Conservation (phyloP, 1,140 invertebrate species). For the Tetraneura akinire region DNA sequence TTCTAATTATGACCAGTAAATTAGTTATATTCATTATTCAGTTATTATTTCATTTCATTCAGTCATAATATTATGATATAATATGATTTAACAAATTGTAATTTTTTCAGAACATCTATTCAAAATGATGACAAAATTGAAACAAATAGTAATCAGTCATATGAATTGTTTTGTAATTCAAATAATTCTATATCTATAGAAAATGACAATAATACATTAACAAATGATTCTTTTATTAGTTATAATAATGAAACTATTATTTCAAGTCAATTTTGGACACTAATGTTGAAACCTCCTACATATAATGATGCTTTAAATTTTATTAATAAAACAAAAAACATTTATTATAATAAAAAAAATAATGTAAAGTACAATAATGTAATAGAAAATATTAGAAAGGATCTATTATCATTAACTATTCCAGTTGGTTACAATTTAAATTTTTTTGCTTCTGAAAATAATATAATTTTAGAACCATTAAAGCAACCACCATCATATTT, state of each 20-base stretch:
- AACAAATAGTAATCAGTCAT: constrained; percentile 11
- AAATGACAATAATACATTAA: background rate
- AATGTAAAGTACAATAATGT: constrained; percentile 14
- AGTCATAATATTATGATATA: background rate
- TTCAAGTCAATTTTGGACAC: constrained; percentile 10
- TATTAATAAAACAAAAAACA: constrained; percentile 20
- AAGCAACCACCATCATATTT: constrained; percentile 28
- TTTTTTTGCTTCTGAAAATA: constrained; percentile 38
- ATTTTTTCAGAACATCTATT: constrained; percentile 12
- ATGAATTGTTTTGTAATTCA: constrained; percentile 9
- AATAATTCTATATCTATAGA: background rate
- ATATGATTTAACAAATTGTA: background rate
- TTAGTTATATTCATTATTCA: too few species aligned
- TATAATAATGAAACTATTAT: background rate
- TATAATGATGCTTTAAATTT: constrained; percentile 10
- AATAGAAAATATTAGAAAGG: constrained; percentile 30
- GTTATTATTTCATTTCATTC: too few species aligned
- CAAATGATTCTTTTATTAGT: background rate
- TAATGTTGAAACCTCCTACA: constrained; percentile 22
- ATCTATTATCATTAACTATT: constrained; percentile 28
- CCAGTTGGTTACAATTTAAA: background rate
- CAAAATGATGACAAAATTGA: background rate
- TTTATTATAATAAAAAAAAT: background rate
- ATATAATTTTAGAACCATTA: constrained; percentile 41
- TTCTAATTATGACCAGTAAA: background rate